Base-by-base conservation (phyloP, 2,888 invertebrate species). In the Eustalomyia histrio region DNA sequence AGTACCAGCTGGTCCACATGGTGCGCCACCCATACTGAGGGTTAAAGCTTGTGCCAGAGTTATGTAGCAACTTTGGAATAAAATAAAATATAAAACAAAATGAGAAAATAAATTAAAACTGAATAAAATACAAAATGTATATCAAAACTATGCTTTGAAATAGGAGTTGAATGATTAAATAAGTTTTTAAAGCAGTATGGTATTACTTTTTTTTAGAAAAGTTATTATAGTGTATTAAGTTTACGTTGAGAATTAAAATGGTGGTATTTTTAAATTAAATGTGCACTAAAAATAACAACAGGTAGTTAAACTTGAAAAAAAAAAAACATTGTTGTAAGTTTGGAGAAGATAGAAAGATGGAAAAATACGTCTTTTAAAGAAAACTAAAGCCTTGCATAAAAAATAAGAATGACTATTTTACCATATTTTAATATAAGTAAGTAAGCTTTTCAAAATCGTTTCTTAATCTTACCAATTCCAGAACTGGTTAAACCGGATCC, bases 1-100 rank as follows among this genome's bases (percentile, higher is more conserved):
- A 0, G 98, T 99, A n/a, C 98, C 98, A 0, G 98, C 98, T 1
- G 98, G 98, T 0, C 99, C 98, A 85, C 98, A 97, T 0, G 98
- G 98, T 16, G 97, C 97, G 0, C 98, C 98, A 16, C 98, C 99
- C 95, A 98, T 96, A 83, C 97, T 97, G 95, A 98, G 96, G 0
- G 97, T 96, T 80, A 99, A 91, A 0, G 99, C 98, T 92, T 99
- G 99, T 0, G 98, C 97, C 73, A 99, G 91, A 0, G 99, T 99
- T 86, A 99, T 99, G 91, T 99, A 99, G 91, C 99, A 99, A 88
- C 98, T 97, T 89, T 67, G 65, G 53, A 74, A 29, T 29, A 53
- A 43, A 21, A 29, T 52, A 10, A 55, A 14, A 53, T 65, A 12
- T 33, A 2, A 79, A 57, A 29, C 1, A 29, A 50, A 29, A 47